Evolutionary conservation across 1,140 invertebrate genomes (phyloP).

Genomic region (Solenopsis fugax): DNA sequence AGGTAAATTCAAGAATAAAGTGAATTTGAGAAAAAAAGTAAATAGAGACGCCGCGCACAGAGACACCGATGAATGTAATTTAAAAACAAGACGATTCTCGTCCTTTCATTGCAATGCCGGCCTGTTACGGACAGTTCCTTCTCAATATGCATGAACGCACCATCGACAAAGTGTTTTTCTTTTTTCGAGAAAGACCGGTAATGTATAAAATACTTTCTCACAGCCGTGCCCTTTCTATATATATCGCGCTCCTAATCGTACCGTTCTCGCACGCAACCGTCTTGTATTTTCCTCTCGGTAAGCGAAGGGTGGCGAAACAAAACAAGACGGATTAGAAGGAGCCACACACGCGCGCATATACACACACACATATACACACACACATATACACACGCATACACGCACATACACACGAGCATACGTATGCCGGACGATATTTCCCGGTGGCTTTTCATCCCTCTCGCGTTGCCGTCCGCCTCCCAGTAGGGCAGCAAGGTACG

Average conservation of each 20-base stretch:
- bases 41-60: too few species aligned
- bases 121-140: neutral
- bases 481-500: conserved; percentile 1
- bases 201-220: conserved; percentile 25
- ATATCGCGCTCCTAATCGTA: neutral
- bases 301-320: conserved; percentile 22
- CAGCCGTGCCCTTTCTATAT: neutral
- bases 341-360: neutral
- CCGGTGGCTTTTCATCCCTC: conserved; percentile 30
- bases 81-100: neutral
- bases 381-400: neutral
- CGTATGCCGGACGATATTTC: conserved; percentile 33
- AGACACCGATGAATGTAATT: neutral
- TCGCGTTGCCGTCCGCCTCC: neutral
- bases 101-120: neutral
- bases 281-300: neutral
- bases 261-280: conserved; percentile 9
- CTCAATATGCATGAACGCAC: conserved; percentile 37
- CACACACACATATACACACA: neutral
- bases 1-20: too few species aligned
- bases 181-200: neutral
- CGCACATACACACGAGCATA: too few species aligned
- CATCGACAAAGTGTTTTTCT: neutral
- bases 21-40: too few species aligned
- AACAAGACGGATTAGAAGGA: conserved; percentile 53